Conservation (phyloP, 2,113 vertebrate genomes). For the Eleginops maclovinus region DNA sequence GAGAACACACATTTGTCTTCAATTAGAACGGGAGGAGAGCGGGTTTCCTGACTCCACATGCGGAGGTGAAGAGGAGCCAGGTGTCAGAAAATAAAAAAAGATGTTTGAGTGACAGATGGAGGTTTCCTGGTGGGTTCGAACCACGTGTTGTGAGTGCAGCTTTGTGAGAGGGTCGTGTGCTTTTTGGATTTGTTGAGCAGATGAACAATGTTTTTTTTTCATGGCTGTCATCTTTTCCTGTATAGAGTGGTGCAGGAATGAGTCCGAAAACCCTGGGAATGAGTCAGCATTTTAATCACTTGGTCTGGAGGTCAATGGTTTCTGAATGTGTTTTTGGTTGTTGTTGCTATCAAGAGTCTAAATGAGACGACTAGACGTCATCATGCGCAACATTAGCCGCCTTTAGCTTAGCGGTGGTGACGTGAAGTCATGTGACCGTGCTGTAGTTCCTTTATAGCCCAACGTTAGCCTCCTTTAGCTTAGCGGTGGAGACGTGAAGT, state of each 20-base stretch:
- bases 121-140: conserved; percentile 35
- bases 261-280: too few species aligned
- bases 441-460: too few species aligned
- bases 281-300: too few species aligned
- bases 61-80: conserved; percentile 28
- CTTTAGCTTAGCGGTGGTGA: too few species aligned
- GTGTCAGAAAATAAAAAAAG: conserved; percentile 28
- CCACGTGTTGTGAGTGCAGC: not conserved
- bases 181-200: conserved; percentile 40
- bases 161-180: conserved; percentile 59
- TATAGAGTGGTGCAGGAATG: not conserved
- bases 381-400: too few species aligned
- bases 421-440: too few species aligned
- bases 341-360: too few species aligned
- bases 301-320: too few species aligned
- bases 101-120: conserved; percentile 13
- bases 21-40: not conserved
- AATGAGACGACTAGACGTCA: too few species aligned
- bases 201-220: conserved; percentile 7
- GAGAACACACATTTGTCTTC: conserved; percentile 8
- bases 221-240: conserved; percentile 28
- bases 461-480: too few species aligned
- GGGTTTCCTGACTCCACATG: conserved; percentile 8
- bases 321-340: too few species aligned
- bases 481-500: too few species aligned